Evolutionary conservation across 2,113 vertebrate genomes (phyloP).

Genomic region (Dipodomys ordii): DNA sequence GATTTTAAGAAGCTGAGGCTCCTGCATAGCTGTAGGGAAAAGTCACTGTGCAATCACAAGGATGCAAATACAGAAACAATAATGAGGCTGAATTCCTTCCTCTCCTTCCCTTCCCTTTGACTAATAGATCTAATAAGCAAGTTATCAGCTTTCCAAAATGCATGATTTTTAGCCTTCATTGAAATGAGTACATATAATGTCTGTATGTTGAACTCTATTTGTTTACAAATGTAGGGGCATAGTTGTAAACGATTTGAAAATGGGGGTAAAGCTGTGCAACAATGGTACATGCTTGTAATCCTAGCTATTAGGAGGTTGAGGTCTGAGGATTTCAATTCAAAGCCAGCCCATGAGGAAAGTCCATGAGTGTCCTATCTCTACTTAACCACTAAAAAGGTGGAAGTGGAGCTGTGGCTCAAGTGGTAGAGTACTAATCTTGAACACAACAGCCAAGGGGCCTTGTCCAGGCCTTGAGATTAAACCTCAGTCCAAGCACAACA

Average conservation of each 20-base stretch:
- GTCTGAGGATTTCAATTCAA: too few relatives aligned
- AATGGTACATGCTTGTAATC: too few relatives aligned
- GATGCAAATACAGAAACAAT: neutral
- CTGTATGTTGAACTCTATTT: neutral
- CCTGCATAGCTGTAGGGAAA: conserved; percentile 42
- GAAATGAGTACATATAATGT: neutral
- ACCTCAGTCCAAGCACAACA: too few relatives aligned
- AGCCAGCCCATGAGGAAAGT: too few relatives aligned
- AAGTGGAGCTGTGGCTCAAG: too few relatives aligned
- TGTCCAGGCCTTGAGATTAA: too few relatives aligned
- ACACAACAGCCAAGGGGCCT: too few relatives aligned
- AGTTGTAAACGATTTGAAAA: conserved; percentile 2
- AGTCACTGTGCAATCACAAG: neutral
- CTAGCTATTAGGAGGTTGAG: too few relatives aligned
- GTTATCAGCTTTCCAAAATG: neutral
- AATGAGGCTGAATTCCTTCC: neutral
- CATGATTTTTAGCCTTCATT: neutral
- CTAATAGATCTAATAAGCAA: neutral
- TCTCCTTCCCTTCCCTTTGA: neutral
- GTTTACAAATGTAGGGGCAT: neutral
- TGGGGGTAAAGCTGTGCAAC: neutral
- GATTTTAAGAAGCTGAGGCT: conserved; percentile 21
- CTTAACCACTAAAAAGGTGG: too few relatives aligned
- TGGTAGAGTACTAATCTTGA: too few relatives aligned
- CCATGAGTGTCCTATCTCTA: too few relatives aligned